These are phyloP conservation scores for Biston stratarius DNA, from an alignment of 2,888 invertebrate genomes.

Conservation along the genomic window DNA sequence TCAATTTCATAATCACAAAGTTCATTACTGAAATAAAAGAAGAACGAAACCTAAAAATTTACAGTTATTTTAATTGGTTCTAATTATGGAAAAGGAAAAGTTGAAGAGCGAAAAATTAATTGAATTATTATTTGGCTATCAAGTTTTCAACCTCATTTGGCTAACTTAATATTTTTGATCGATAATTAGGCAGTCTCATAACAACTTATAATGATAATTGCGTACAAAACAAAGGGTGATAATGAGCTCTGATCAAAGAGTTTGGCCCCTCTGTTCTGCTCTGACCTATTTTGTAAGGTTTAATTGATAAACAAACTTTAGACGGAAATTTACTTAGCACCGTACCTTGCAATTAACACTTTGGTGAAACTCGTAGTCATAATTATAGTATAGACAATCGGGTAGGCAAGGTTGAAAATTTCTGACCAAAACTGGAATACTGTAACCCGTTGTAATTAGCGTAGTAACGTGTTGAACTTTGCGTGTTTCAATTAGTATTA, in stretches of 20 bases:
- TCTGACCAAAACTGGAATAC: background rate
- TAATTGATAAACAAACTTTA: slow-evolving; percentile 22
- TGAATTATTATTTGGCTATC: slow-evolving; percentile 1
- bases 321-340: slow-evolving; percentile 8
- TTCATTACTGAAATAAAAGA: slow-evolving; percentile 4
- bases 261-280: slow-evolving; percentile 2
- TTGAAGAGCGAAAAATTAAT: slow-evolving; percentile 13
- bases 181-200: slow-evolving; percentile 20
- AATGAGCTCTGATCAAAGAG: slow-evolving; percentile 30
- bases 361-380: background rate
- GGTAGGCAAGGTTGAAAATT: background rate
- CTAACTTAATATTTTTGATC: background rate
- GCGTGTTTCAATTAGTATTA: background rate
- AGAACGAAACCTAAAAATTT: slow-evolving; percentile 1
- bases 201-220: slow-evolving; percentile 20
- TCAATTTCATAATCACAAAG: slow-evolving; percentile 1
- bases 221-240: slow-evolving; percentile 14
- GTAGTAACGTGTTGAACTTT: background rate
- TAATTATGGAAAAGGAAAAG: slow-evolving; percentile 13
- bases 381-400: slow-evolving; percentile 5
- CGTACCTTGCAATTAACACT: slow-evolving; percentile 17
- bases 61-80: slow-evolving; percentile 8
- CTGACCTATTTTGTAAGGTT: slow-evolving; percentile 23
- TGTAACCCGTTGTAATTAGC: background rate
- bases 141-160: background rate